Percentiles rank a stretch among this genome's conserved stretches.
These are phyloP conservation scores for Homarus americanus DNA, from an alignment of 1,140 invertebrate species.

Conservation along the genomic window DNA sequence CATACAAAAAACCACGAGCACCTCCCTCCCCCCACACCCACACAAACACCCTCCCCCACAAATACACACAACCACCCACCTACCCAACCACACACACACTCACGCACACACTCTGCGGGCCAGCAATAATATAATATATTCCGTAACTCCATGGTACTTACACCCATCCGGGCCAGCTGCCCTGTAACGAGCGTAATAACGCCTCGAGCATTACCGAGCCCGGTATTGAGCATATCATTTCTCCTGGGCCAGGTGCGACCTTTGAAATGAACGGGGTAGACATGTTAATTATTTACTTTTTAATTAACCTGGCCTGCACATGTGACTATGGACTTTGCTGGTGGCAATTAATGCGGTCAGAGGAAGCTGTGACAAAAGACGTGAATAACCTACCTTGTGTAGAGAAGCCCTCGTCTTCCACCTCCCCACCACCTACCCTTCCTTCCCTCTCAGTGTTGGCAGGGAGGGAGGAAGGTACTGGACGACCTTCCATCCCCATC, in stretches of 20 bases:
- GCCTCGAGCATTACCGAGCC: background rate
- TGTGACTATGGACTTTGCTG: background rate
- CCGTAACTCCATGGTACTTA: conserved; percentile 15
- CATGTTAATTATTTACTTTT: conserved; percentile 39
- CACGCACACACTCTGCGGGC: too few species aligned
- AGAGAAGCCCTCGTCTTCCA: too few species aligned
- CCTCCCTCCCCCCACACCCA: too few species aligned
- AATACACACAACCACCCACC: too few species aligned
- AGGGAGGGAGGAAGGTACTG: too few species aligned
- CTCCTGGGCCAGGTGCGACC: conserved; percentile 11
- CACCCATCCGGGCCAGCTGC: conserved; percentile 9
- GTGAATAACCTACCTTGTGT: too few species aligned
- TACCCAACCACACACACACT: too few species aligned
- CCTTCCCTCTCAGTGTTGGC: too few species aligned
- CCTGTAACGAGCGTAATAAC: conserved; percentile 25
- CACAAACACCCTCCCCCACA: too few species aligned
- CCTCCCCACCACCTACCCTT: too few species aligned
- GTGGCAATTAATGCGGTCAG: background rate
- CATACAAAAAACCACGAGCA: too few species aligned
- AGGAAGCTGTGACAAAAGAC: background rate
- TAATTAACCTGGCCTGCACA: conserved; percentile 13
- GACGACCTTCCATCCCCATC: too few species aligned
- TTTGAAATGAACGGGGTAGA: conserved; percentile 23
- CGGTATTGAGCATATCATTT: conserved; percentile 21
- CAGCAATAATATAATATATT: conserved; percentile 19